These are phyloP conservation scores for Lasius fuliginosus DNA, from an alignment of 2,888 invertebrate species.

Conservation along the genomic window DNA sequence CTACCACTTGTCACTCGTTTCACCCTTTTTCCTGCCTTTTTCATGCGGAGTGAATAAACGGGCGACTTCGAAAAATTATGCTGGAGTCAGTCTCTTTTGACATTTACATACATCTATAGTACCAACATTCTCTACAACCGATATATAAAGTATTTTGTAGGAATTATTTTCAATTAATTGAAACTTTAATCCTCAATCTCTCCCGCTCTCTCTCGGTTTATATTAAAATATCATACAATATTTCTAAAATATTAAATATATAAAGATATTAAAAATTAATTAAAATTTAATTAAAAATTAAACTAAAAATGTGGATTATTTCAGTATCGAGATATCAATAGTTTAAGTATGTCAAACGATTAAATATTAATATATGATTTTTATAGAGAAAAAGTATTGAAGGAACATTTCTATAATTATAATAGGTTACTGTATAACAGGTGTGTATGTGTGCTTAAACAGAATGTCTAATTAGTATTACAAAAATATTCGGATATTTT, in stretches of 20 bases:
- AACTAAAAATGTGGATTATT: background rate
- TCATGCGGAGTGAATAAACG: constrained; percentile 1
- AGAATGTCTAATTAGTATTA: too few relatives aligned
- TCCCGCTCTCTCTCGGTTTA: background rate
- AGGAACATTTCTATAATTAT: background rate
- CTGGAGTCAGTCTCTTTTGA: background rate
- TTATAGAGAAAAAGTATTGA: background rate
- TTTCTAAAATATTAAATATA: background rate
- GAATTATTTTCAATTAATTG: constrained; percentile 13
- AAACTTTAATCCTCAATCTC: background rate
- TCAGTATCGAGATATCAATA: background rate
- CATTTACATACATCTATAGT: constrained; percentile 23
- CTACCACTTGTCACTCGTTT: constrained; percentile 45
- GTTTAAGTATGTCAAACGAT: background rate
- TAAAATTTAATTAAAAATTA: background rate
- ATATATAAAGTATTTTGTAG: background rate
- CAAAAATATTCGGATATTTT: too few relatives aligned
- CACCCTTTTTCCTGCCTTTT: background rate
- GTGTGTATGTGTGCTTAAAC: too few relatives aligned
- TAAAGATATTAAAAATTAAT: background rate
- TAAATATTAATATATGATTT: background rate
- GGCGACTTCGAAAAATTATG: constrained; percentile 5
- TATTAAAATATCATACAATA: background rate
- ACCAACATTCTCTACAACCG: background rate
- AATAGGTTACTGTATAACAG: too few relatives aligned